These are phyloP conservation scores for Salarias fasciatus DNA, from an alignment of 2,797 vertebrate species.

Conservation along the genomic window DNA sequence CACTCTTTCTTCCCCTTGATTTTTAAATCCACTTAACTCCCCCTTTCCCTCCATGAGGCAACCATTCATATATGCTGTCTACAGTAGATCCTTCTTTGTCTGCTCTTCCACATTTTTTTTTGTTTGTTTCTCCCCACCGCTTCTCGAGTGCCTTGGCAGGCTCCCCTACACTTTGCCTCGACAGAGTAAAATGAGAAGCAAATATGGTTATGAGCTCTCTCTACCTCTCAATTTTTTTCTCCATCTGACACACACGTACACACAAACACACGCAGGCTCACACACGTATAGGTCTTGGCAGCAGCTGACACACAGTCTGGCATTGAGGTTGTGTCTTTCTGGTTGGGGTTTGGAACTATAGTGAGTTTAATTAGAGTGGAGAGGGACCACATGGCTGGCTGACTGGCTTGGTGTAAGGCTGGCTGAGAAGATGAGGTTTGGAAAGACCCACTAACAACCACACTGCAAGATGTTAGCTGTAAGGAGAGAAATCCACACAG, in stretches of 20 bases:
- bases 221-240: conserved; percentile 38
- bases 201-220: conserved; percentile 58
- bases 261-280: conserved; percentile 23
- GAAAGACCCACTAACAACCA: conserved; percentile 44
- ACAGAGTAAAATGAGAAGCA: conserved; percentile 62
- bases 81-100: conserved; percentile 53
- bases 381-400: conserved; percentile 68
- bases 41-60: conserved; percentile 32
- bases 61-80: conserved; percentile 47
- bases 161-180: conserved; percentile 38
- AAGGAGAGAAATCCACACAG: conserved; percentile 10
- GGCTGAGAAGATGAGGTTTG: conserved; percentile 38
- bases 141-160: conserved; percentile 51
- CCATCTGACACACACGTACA: conserved; percentile 31
- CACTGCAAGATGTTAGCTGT: conserved; percentile 19
- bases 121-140: conserved; percentile 40
- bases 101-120: conserved; percentile 39
- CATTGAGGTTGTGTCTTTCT: conserved; percentile 56
- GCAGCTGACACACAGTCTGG: conserved; percentile 67
- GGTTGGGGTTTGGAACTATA: conserved; percentile 67
- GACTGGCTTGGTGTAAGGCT: conserved; percentile 46
- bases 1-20: conserved; percentile 48
- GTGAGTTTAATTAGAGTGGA: conserved; percentile 77
- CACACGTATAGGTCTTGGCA: conserved; percentile 49
- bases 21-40: conserved; percentile 68